Evolutionary conservation across 2,888 invertebrate species (phyloP).

Genomic region (Ochropleura leucogaster): DNA sequence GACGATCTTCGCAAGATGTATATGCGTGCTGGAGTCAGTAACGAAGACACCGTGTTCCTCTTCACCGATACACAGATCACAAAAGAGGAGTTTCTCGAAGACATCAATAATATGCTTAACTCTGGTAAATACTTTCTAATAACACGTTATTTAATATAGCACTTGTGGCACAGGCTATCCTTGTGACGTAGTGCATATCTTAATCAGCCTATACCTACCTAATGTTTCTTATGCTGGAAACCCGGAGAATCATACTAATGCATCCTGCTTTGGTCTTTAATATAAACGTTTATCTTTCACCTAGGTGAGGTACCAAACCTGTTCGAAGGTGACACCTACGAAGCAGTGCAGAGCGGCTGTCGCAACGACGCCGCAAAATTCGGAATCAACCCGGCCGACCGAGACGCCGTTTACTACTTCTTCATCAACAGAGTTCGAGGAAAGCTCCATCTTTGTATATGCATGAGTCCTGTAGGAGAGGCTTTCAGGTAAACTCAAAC

Average conservation of each 20-base stretch:
- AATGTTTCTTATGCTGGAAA: background rate
- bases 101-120: slow-evolving; percentile 97
- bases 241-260: background rate
- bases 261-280: background rate
- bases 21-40: slow-evolving; percentile 93
- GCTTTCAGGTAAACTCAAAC: slow-evolving; percentile 92
- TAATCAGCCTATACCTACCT: background rate
- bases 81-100: slow-evolving; percentile 97
- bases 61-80: slow-evolving; percentile 98
- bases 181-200: too few species aligned
- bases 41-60: slow-evolving; percentile 95
- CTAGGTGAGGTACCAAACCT: slow-evolving; percentile 97
- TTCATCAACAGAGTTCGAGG: slow-evolving; percentile 96
- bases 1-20: slow-evolving; percentile 96
- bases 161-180: background rate
- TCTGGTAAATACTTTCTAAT: slow-evolving; percentile 90
- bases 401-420: slow-evolving; percentile 96
- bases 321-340: slow-evolving; percentile 96
- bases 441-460: slow-evolving; percentile 96
- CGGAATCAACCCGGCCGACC: slow-evolving; percentile 92
- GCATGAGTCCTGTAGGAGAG: slow-evolving; percentile 97
- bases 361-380: slow-evolving; percentile 93
- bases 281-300: slow-evolving; percentile 25
- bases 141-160: background rate
- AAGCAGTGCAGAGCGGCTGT: slow-evolving; percentile 94